phyloP scores from a whole-genome alignment of 2,888 invertebrate genomes.

The Drosophila algonquin region DNA sequence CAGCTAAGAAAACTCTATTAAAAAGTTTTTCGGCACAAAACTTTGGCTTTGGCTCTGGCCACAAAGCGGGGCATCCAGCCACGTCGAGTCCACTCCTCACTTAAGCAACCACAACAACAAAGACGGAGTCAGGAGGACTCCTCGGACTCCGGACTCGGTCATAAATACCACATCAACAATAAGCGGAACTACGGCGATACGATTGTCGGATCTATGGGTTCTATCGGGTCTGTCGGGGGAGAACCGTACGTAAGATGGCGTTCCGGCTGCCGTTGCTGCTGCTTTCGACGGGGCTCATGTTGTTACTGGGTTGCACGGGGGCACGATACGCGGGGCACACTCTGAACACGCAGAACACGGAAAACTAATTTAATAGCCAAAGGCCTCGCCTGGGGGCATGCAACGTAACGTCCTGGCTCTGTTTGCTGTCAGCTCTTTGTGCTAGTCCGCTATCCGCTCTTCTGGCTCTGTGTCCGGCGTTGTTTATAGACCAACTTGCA shows the following conservation, averaged over 20 bases:
- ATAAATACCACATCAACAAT: slow-evolving; percentile 49
- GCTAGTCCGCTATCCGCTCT: slow-evolving; percentile 21
- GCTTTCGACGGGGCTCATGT: slow-evolving; percentile 52
- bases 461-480: slow-evolving; percentile 38
- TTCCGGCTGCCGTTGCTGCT: slow-evolving; percentile 53
- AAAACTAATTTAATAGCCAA: slow-evolving; percentile 49
- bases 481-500: slow-evolving; percentile 60
- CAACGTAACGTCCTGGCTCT: slow-evolving; percentile 31
- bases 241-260: slow-evolving; percentile 65
- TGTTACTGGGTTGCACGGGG: background rate
- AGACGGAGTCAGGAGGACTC: slow-evolving; percentile 10
- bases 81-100: slow-evolving; percentile 18
- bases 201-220: slow-evolving; percentile 2
- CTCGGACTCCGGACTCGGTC: background rate
- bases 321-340: background rate
- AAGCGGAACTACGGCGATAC: slow-evolving; percentile 26
- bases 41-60: slow-evolving; percentile 11
- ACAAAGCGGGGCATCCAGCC: background rate
- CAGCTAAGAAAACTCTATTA: slow-evolving; percentile 56
- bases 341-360: slow-evolving; percentile 28
- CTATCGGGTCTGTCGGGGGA: background rate
- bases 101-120: slow-evolving; percentile 57
- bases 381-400: slow-evolving; percentile 27
- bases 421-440: slow-evolving; percentile 4
- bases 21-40: slow-evolving; percentile 56